Evolutionary conservation across 2,113 vertebrate genomes (phyloP).

Genomic region (Phrynosoma blainvillii): DNA sequence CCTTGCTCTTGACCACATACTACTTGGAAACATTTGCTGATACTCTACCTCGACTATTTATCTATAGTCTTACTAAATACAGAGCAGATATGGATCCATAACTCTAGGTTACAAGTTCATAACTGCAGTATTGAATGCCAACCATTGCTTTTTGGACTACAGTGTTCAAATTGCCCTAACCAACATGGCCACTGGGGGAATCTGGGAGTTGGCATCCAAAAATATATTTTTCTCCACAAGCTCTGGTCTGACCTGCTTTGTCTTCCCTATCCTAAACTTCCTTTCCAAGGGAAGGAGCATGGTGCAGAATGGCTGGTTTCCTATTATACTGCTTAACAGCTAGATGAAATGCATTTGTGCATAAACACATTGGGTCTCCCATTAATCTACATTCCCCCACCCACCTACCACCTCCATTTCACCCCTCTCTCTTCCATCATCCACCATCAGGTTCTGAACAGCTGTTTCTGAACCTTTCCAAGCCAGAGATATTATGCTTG

Average conservation of each 20-base stretch:
- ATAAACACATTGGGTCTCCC: background rate
- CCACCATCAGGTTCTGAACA: conserved; percentile 40
- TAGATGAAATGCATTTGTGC: background rate
- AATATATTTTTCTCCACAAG: too few relatives aligned
- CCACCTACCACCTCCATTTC: background rate
- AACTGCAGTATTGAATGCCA: too few relatives aligned
- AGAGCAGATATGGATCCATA: too few relatives aligned
- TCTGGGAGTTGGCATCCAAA: too few relatives aligned
- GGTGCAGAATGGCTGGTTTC: background rate
- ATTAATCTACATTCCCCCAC: background rate
- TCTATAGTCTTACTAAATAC: too few relatives aligned
- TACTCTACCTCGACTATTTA: too few relatives aligned
- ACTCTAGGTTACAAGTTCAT: too few relatives aligned
- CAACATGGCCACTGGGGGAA: too few relatives aligned
- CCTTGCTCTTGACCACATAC: too few relatives aligned
- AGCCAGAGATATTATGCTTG: conserved; percentile 32
- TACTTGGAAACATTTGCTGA: too few relatives aligned
- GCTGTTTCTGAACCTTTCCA: conserved; percentile 51
- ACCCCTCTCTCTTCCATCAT: conserved; percentile 18
- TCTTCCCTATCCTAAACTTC: background rate
- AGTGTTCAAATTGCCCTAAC: too few relatives aligned
- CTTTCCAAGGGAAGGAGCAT: background rate
- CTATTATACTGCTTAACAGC: conserved; percentile 28
- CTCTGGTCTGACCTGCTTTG: background rate
- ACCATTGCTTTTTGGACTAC: too few relatives aligned